Conservation (phyloP, 2,797 vertebrate genomes). For the Acanthornis magna region DNA sequence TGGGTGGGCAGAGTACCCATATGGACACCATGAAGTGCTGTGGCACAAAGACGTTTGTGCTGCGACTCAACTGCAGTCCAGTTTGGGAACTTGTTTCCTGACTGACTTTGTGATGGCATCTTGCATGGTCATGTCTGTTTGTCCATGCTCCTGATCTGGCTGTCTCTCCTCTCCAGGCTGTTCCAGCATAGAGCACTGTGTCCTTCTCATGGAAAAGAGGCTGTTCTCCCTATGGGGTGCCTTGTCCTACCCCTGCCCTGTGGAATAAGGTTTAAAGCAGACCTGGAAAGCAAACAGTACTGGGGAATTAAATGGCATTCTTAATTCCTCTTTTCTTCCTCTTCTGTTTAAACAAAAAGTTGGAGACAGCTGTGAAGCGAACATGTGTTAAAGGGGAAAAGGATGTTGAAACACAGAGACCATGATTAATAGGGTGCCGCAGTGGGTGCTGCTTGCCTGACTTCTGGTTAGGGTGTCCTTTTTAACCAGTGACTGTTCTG, state of each 20-base stretch:
- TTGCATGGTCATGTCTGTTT: not conserved
- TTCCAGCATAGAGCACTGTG: not conserved
- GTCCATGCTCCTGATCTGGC: not conserved
- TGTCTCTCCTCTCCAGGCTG: not conserved
- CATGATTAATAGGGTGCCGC: not conserved
- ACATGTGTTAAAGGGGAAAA: not conserved
- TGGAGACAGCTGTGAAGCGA: not conserved
- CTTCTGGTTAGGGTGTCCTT: not conserved
- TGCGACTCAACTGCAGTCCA: not conserved
- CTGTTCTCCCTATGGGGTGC: not conserved
- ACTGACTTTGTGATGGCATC: accelerated
- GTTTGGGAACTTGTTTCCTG: not conserved
- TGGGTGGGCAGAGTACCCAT: accelerated
- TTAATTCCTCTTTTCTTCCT: not conserved
- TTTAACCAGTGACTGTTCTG: not conserved
- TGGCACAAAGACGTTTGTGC: not conserved
- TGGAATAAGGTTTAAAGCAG: not conserved
- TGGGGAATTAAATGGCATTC: not conserved
- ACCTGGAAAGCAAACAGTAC: not conserved
- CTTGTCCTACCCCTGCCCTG: not conserved
- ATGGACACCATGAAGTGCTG: accelerated
- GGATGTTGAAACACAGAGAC: not conserved
- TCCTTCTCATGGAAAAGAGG: not conserved
- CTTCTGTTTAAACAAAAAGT: not conserved
- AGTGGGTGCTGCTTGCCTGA: not conserved